Conservation (phyloP, 1,140 invertebrate species). For the Drosophila lowei region DNA sequence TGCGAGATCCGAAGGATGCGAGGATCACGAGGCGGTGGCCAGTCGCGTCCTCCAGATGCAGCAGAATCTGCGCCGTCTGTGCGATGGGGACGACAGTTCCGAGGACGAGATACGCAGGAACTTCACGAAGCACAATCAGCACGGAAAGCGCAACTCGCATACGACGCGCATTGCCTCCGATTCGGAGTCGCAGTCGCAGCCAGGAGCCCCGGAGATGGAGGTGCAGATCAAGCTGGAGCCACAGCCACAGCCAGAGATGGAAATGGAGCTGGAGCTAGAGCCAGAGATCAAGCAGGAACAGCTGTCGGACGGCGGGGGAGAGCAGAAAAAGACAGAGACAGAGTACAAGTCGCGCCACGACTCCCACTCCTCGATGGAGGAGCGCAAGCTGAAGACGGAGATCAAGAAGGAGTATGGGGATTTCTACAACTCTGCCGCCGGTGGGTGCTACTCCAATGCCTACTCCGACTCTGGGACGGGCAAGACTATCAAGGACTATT, state of each 20-base stretch:
- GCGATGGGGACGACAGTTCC: conserved; percentile 82
- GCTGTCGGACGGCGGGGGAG: conserved; percentile 44
- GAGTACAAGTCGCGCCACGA: conserved; percentile 54
- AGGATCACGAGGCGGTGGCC: conserved; percentile 32
- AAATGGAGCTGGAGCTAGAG: conserved; percentile 14
- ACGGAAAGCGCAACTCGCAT: conserved; percentile 84
- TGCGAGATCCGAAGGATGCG: conserved; percentile 12
- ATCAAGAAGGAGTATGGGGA: conserved; percentile 76
- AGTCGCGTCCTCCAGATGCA: conserved; percentile 62
- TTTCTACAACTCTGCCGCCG: conserved; percentile 41
- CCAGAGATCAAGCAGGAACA: conserved; percentile 80
- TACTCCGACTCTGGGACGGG: conserved; percentile 9
- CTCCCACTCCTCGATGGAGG: conserved; percentile 66
- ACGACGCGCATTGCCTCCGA: conserved; percentile 86
- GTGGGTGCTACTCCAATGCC: conserved; percentile 8
- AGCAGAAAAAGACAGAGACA: conserved; percentile 33
- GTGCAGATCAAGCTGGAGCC: conserved; percentile 60
- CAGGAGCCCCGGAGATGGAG: conserved; percentile 71
- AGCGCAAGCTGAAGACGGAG: conserved; percentile 71
- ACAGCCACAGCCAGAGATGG: background rate
- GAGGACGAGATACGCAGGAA: conserved; percentile 75
- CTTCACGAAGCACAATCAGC: conserved; percentile 69
- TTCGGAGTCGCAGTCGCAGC: conserved; percentile 82
- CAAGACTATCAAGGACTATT: conserved; percentile 64
- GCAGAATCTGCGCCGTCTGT: conserved; percentile 67